Evolutionary conservation across 1,140 invertebrate genomes (phyloP).

Genomic region (Spodoptera frugiperda): DNA sequence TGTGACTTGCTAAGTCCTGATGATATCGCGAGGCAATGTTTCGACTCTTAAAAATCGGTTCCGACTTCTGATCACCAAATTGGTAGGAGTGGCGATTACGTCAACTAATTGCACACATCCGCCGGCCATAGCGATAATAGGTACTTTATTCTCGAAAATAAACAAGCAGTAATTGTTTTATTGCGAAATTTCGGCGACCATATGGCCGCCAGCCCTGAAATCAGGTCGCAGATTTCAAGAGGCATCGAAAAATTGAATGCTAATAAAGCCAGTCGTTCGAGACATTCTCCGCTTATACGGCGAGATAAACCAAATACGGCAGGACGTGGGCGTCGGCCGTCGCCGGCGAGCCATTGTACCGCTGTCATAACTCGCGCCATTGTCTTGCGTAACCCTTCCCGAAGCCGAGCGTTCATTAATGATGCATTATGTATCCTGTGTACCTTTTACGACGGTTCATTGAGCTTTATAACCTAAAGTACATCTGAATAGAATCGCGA

Average conservation of each 20-base stretch:
- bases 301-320: slow-evolving; percentile 74
- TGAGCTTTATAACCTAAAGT: slow-evolving; percentile 65
- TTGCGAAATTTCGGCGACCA: slow-evolving; percentile 60
- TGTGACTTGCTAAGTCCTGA: slow-evolving; percentile 14
- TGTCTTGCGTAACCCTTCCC: slow-evolving; percentile 73
- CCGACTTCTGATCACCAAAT: slow-evolving; percentile 25
- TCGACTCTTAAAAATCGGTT: slow-evolving; percentile 1
- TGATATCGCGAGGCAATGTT: slow-evolving; percentile 2
- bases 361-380: slow-evolving; percentile 62
- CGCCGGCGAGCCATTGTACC: slow-evolving; percentile 67
- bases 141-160: slow-evolving; percentile 39
- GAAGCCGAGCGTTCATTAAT: slow-evolving; percentile 63
- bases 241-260: slow-evolving; percentile 70
- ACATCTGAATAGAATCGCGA: slow-evolving; percentile 52
- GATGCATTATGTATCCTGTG: slow-evolving; percentile 75
- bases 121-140: not conserved
- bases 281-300: slow-evolving; percentile 78
- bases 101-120: slow-evolving; percentile 31
- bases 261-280: slow-evolving; percentile 67
- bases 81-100: slow-evolving; percentile 29
- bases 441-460: slow-evolving; percentile 70
- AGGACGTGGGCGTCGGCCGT: slow-evolving; percentile 75
- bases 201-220: slow-evolving; percentile 64
- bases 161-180: slow-evolving; percentile 29
- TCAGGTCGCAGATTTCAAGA: slow-evolving; percentile 65